Base-by-base conservation (phyloP, 1,140 invertebrate species). In the Bombus turneri region DNA sequence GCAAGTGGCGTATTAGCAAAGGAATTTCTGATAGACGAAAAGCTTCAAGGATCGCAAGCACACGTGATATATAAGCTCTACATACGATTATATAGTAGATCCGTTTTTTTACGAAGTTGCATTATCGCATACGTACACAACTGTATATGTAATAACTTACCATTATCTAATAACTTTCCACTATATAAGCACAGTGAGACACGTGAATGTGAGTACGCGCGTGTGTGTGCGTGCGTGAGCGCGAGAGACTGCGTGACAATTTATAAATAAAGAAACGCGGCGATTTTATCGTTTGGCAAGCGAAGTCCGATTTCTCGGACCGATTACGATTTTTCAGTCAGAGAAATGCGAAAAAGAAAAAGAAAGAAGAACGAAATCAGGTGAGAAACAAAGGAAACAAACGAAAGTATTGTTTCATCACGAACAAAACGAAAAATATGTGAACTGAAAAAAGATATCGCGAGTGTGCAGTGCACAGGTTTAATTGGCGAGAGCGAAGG, bases 31-130 rank as follows among this genome's bases (percentile, higher is more conserved):
- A 18, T 4, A 2, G 22, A 25, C 34, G 37, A 28, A 8, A 39
- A 71, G 68, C 37, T 71, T 71, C 68, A 39, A 25, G 4, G 68
- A 86, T 90, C 77, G n/a, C 79, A 64, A 66, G 57, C 76, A 62
- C 83, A 75, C 86, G 83, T 87, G 80, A 90, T 88, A 80, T 90
- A 78, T 90, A 87, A 83, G 57, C 68, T 85, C 59, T 85, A 87
- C 81, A 57, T 72, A 80, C 72, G 71, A 78, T 75, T 43, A 57
- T 86, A 86, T 76, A 80, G 88, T 85, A 85, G 80, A 72, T 69
- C 87, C 81, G 77, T 83, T 89, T 68, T 68, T 85, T 87, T 81
- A 81, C 83, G 37, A 80, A 71, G 66, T 57, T 82, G 76, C 68
- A 78, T 91, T 83, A 83, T 86, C 62, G 66, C 68, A 79, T 80